Evolutionary conservation across 2,113 vertebrate genomes (phyloP), one percentile per base, ranked within the genome.

Genomic region (Athene cunicularia): DNA sequence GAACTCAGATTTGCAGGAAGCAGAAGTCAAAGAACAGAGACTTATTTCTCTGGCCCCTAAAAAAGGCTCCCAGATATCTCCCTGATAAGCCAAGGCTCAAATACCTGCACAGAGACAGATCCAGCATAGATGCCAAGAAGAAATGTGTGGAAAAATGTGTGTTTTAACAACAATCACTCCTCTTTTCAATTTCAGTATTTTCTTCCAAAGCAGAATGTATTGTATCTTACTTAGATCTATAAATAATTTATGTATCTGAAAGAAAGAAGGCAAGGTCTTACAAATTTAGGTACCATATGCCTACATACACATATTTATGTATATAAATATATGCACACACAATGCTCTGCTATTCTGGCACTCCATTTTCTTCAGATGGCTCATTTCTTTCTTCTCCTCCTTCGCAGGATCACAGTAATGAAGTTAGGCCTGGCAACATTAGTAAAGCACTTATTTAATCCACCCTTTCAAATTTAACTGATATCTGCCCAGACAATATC

Each of bases 391-490:
- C 47, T 58, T 23, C 63, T 82, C 50, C 62, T 88, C 62, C 74
- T 80, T 32, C 72, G 62, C 70, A 88, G 80, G 60, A 76, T 83
- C 71, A 88, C 60, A 75, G n/a, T 82, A 91, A 90, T 50, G 45
- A 82, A 96, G 88, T 94, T 94, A 91, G 49, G 71, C 33, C 84
- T 92, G 75, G 82, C 71, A 95, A 96, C 77, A 43, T 92, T 94
- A 95, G 64, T 4, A 22, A 93, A 64, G 90, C 75, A 80, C 66
- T 91, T 93, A 88, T 94, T 96, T 93, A 96, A 95, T 68, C 81
- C 91, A 87, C 71, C n/a, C 95, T 96, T 97, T 96, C 92, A 95
- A 83, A 94, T 83, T 88, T 80, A 91, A 79, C 83, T 62, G 79
- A 60, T 94, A 90, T 73, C 81, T 97, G 81, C 82, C 74, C 87